Conservation (phyloP, 2,797 vertebrate species). For the Aythya fuligula region DNA sequence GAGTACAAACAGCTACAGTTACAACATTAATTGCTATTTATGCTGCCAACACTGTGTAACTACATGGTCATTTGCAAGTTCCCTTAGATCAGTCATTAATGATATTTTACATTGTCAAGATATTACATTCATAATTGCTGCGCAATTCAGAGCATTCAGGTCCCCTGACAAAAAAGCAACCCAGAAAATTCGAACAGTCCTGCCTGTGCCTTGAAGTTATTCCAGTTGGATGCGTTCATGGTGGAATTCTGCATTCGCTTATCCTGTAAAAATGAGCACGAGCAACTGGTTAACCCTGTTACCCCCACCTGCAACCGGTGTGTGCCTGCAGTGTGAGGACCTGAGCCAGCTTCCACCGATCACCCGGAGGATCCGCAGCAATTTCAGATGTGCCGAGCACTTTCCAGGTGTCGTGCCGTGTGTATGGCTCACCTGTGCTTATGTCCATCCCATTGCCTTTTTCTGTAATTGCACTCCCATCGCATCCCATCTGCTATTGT, state of each 20-base stretch:
- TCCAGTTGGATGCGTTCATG: background rate
- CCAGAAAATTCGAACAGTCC: background rate
- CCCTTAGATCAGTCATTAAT: slow-evolving; percentile 58
- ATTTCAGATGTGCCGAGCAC: background rate
- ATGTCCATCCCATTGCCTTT: background rate
- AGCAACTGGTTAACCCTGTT: background rate
- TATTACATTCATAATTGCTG: slow-evolving; percentile 72
- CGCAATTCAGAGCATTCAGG: slow-evolving; percentile 55
- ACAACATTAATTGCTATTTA: slow-evolving; percentile 71
- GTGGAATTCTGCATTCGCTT: background rate
- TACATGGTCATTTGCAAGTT: slow-evolving; percentile 67
- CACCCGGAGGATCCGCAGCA: background rate
- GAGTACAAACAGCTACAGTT: slow-evolving; percentile 9
- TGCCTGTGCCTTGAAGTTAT: background rate
- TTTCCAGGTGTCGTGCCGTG: background rate
- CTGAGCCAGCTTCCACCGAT: background rate
- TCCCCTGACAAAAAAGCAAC: slow-evolving; percentile 32
- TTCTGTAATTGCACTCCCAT: background rate
- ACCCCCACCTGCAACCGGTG: background rate
- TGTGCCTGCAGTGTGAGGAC: background rate
- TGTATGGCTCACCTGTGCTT: background rate
- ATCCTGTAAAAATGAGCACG: background rate
- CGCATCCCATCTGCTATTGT: background rate
- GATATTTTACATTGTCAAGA: slow-evolving; percentile 73
- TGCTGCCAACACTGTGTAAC: slow-evolving; percentile 62